phyloP scores from a whole-genome alignment of 2,113 vertebrate genomes.

The Leptobrachium leishanense region DNA sequence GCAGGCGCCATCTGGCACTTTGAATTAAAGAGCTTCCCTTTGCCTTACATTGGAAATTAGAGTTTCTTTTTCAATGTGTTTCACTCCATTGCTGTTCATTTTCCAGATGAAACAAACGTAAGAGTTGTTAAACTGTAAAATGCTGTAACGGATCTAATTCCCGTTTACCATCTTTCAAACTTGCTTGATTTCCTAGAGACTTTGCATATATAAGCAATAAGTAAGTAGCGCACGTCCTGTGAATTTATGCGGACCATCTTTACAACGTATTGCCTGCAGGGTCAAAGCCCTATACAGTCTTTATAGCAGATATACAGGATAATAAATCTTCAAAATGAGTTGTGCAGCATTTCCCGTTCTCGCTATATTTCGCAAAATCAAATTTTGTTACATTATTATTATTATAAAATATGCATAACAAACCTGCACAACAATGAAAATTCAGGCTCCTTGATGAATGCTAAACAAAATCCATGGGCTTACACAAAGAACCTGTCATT shows the following conservation, averaged over 20 bases:
- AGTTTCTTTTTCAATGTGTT: not conserved
- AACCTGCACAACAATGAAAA: constrained; percentile 3
- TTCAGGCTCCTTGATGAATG: constrained; percentile 23
- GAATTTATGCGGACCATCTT: constrained; percentile 22
- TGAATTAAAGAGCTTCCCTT: constrained; percentile 53
- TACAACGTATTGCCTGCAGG: constrained; percentile 28
- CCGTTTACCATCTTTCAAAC: not conserved
- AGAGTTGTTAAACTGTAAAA: not conserved
- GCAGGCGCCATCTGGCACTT: constrained; percentile 70
- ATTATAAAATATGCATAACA: constrained; percentile 21
- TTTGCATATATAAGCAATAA: not conserved
- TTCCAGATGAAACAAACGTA: not conserved
- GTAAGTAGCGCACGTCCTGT: not conserved
- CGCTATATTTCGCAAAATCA: constrained; percentile 21
- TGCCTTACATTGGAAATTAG: constrained; percentile 51
- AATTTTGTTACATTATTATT: constrained; percentile 25
- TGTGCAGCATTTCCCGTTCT: constrained; percentile 7
- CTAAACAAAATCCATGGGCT: constrained; percentile 8
- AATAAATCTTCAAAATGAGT: constrained; percentile 41
- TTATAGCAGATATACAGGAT: constrained; percentile 28
- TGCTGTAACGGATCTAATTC: not conserved
- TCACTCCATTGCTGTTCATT: not conserved
- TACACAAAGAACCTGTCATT: constrained; percentile 2
- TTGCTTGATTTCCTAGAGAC: not conserved
- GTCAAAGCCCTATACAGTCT: constrained; percentile 24